Base-by-base conservation (phyloP, 2,797 vertebrate genomes). In the Phataginus tricuspis region DNA sequence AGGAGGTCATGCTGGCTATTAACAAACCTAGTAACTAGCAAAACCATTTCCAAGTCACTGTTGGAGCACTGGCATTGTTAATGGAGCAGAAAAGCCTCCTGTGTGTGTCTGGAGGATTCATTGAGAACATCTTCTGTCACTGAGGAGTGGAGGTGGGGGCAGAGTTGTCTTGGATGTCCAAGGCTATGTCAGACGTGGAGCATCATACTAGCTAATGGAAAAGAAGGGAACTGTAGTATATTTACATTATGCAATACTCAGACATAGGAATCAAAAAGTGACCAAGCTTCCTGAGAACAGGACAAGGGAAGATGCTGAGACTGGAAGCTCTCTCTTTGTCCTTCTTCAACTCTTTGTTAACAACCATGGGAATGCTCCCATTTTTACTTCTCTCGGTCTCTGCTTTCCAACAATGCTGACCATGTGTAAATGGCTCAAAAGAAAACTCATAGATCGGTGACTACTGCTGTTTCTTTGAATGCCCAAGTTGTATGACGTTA, bases 41-140 rank as follows among this genome's bases (percentile, higher is more conserved):
- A 78, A 85, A 37, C 9, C 72, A 74, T 86, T 96, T 97, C 91
- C 95, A 97, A 95, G 72, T 92, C 94, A 91, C 64, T 3, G 25
- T 61, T 84, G 92, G 86, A 61, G 51, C 34, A 34, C 31, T 72
- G 71, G 55, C 80, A 90, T 90, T 94, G 59, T 94, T 92, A 75
- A 7, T 86, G 90, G 84, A 96, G 72, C 92, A 95, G 79, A 92
- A 96, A 96, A 74, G 5, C 86, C 64, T 77, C 79, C 79, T 83
- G 31, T 80, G 82, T 34, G 45, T 63, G 37, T 53, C 80, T 80
- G 92, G 25, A 86, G 75, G 80, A 61, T 21, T 92, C 89, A 89
- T 19, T 78, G 87, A 93, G 87, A 91, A 77, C 39, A 77, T 83
- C 64, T 79, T 61, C 63, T 90, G 90, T 79, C 61, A 80, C 74